A percentile compares a stretch with the other conserved stretches of the same genome.
Conservation (phyloP, 2,888 invertebrate genomes). For the Dicyrtoma fusca region DNA sequence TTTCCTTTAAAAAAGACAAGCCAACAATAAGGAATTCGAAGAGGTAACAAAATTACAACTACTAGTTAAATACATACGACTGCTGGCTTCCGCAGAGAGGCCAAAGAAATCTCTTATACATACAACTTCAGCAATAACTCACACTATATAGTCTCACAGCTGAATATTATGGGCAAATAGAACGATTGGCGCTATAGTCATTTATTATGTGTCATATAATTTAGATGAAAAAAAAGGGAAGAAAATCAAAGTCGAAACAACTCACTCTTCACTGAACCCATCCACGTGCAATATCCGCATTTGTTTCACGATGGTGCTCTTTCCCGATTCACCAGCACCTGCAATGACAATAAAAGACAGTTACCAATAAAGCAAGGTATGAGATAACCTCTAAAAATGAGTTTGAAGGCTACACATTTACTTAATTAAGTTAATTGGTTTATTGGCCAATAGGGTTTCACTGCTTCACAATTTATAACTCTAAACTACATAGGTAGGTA, state of each 20-base stretch:
- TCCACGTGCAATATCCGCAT: slow-evolving; percentile 99
- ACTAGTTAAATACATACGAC: too few species aligned
- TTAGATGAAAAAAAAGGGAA: slow-evolving; percentile 7
- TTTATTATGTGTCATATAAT: slow-evolving; percentile 26
- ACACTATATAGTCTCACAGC: neutral
- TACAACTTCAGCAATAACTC: too few species aligned
- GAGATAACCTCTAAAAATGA: slow-evolving; percentile 9
- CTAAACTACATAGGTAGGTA: too few species aligned
- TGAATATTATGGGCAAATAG: slow-evolving; percentile 9
- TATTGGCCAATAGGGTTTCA: slow-evolving; percentile 26
- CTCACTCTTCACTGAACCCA: slow-evolving; percentile 94
- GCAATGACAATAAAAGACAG: slow-evolving; percentile 55
- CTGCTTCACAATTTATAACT: slow-evolving; percentile 4
- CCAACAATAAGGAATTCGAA: too few species aligned
- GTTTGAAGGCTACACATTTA: slow-evolving; percentile 18
- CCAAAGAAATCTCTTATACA: too few species aligned
- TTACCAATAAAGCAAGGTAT: neutral
- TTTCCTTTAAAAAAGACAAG: too few species aligned
- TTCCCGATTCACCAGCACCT: slow-evolving; percentile 98
- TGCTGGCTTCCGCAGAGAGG: too few species aligned
- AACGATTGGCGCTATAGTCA: neutral
- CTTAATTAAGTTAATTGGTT: slow-evolving; percentile 29
- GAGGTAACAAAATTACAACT: too few species aligned
- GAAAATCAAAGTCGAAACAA: slow-evolving; percentile 48
- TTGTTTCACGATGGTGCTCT: slow-evolving; percentile 99